Base-by-base conservation (phyloP, 2,797 vertebrate species). In the Sebastes vulpes region DNA sequence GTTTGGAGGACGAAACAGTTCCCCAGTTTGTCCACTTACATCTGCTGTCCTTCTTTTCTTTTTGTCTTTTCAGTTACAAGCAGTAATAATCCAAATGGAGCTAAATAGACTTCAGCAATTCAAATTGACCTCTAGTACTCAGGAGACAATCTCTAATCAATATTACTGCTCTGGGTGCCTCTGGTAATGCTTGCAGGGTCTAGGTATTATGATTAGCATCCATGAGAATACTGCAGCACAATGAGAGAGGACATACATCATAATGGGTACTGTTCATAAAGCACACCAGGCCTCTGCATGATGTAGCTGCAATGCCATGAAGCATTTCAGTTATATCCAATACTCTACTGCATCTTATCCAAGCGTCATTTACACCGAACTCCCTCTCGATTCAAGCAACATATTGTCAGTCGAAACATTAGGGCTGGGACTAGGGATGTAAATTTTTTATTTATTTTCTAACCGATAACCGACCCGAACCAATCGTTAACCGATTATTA, bases 111-210 rank as follows among this genome's bases (percentile, higher is more conserved):
- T 67, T 77, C 65, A 78, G 50, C 77, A 29, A 72, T 76, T 88
- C 58, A 76, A 83, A 89, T 82, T 91, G 87, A 91, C 88, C 84
- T 83, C 72, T 46, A 42, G 68, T 64, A 18, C 88, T 77, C 85
- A 53, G 16, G 78, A 89, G 89, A 85, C 63, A 42, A 86, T 81
- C 67, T 81, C 59, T 76, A 75, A 94, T 95, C 92, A 85, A 95
- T 95, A 91, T 48, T 28, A 54, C 66, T 67, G 52, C 75, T 83
- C 56, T 72, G 60, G 25, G 64, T 85, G 77, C 75, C 77, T 83
- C 77, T 68, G 79, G 42, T 91, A 64, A 77, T 75, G 85, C 84
- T 84, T 79, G 63, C 11, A 85, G 88, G 86, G 68, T 80, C 65
- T 68, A 84, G 69, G 82, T 78, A 83, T 94, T 85, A 91, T 79